Percentiles rank a stretch among this genome's conserved stretches.
Evolutionary conservation across 2,888 invertebrate species (phyloP).

Genomic region (Ptilodon capucinus): DNA sequence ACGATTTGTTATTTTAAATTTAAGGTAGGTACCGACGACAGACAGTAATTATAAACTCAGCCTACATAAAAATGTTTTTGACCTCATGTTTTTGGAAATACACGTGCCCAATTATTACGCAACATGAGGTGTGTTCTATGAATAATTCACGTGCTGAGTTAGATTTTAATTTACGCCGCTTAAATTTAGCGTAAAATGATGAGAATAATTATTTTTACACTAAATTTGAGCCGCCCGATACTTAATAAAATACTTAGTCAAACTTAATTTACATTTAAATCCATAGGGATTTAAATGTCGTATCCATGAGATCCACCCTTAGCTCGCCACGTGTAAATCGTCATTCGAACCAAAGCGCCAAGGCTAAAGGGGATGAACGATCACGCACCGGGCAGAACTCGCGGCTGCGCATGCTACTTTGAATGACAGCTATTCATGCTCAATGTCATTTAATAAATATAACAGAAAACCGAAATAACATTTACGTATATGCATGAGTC

Average conservation of each 20-base stretch:
- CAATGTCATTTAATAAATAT: background rate
- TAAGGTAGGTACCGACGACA: background rate
- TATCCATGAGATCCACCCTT: constrained; percentile 20
- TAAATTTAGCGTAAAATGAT: too few relatives aligned
- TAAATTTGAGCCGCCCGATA: too few relatives aligned
- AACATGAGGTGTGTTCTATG: background rate
- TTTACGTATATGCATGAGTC: too few relatives aligned
- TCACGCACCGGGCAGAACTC: constrained; percentile 11
- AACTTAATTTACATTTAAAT: too few relatives aligned
- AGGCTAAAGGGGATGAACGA: constrained; percentile 40
- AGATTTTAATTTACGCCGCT: too few relatives aligned
- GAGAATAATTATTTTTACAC: too few relatives aligned
- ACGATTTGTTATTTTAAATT: background rate
- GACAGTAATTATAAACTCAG: background rate
- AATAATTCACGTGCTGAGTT: too few relatives aligned
- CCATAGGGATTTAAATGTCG: background rate
- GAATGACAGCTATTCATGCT: constrained; percentile 13
- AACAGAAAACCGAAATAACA: too few relatives aligned
- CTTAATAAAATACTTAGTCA: too few relatives aligned
- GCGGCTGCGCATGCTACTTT: constrained; percentile 17
- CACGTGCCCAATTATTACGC: background rate
- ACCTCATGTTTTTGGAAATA: background rate
- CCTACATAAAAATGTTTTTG: background rate
- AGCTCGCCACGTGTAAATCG: constrained; percentile 46
- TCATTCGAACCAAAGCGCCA: constrained; percentile 46